Evolutionary conservation across 2,888 invertebrate species (phyloP).

Genomic region (Adelphocoris suturalis): DNA sequence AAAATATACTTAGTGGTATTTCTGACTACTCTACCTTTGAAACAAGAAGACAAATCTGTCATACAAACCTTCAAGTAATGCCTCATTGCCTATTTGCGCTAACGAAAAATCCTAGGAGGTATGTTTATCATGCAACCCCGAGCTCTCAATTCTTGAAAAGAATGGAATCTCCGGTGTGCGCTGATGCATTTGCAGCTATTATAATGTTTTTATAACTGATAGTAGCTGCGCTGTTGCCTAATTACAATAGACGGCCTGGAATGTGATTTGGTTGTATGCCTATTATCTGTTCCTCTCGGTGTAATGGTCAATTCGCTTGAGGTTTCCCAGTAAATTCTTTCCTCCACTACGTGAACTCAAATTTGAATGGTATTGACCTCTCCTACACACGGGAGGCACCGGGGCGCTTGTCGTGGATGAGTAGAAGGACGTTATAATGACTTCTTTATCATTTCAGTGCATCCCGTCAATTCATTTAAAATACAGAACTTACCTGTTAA

Average conservation of each 20-base stretch:
- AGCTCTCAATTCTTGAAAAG: neutral
- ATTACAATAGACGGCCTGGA: slow-evolving; percentile 50
- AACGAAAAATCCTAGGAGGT: neutral
- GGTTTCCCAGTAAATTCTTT: neutral
- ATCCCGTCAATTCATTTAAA: no score
- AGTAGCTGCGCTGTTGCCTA: slow-evolving; percentile 46
- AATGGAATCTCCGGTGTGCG: slow-evolving; percentile 8
- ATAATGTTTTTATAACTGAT: slow-evolving; percentile 49
- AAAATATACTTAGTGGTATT: no score
- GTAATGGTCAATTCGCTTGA: neutral
- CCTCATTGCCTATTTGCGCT: neutral
- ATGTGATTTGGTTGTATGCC: slow-evolving; percentile 43
- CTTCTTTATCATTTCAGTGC: no score
- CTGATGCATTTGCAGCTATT: slow-evolving; percentile 56
- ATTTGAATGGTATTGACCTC: slow-evolving; percentile 1
- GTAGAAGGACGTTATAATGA: no score
- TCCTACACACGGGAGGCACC: neutral
- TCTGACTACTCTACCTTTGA: no score
- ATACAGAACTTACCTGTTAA: no score
- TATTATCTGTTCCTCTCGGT: neutral
- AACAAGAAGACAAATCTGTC: no score
- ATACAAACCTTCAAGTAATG: no score
- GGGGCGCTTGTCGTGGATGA: no score
- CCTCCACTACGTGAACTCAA: neutral
- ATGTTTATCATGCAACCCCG: neutral